Conservation (phyloP, 1,140 invertebrate genomes). For the Drosophila trapezifrons region DNA sequence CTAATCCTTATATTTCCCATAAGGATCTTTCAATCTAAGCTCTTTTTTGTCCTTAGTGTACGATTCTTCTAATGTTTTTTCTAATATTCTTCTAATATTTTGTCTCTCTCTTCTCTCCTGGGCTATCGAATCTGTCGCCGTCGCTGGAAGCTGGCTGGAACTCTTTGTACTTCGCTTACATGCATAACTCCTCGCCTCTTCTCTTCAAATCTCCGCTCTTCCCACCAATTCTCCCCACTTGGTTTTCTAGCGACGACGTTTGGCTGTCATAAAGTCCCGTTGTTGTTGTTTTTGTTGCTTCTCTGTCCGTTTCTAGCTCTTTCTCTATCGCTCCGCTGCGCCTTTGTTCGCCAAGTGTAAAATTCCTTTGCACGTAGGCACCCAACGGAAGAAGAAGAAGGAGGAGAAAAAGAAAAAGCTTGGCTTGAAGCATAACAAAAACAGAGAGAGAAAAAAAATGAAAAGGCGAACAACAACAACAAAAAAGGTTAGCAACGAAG, state of each 20-base stretch:
- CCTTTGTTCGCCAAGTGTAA: conserved; percentile 77
- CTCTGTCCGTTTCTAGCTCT: conserved; percentile 50
- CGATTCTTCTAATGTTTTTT: conserved; percentile 67
- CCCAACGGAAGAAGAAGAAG: conserved; percentile 22
- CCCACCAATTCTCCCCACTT: conserved; percentile 35
- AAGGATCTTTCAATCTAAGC: not conserved
- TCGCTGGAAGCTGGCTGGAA: conserved; percentile 22
- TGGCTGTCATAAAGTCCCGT: conserved; percentile 76
- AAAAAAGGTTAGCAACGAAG: conserved; percentile 62
- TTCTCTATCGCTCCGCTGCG: conserved; percentile 42
- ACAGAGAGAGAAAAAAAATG: conserved; percentile 24
- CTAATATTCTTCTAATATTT: conserved; percentile 72
- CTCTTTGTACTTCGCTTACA: conserved; percentile 54
- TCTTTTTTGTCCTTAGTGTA: conserved; percentile 50
- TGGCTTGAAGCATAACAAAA: conserved; percentile 46
- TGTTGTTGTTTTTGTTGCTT: conserved; percentile 62
- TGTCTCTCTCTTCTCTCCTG: conserved; percentile 45
- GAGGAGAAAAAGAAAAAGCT: conserved; percentile 46
- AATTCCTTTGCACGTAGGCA: conserved; percentile 80
- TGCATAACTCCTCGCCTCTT: conserved; percentile 12
- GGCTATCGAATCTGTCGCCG: conserved; percentile 17
- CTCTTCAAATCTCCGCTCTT: conserved; percentile 20
- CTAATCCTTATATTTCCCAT: not conserved
- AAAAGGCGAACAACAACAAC: conserved; percentile 24
- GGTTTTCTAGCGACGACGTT: conserved; percentile 72